phyloP scores from a whole-genome alignment of 1,140 invertebrate genomes.

The Mizuhopecten yessoensis region DNA sequence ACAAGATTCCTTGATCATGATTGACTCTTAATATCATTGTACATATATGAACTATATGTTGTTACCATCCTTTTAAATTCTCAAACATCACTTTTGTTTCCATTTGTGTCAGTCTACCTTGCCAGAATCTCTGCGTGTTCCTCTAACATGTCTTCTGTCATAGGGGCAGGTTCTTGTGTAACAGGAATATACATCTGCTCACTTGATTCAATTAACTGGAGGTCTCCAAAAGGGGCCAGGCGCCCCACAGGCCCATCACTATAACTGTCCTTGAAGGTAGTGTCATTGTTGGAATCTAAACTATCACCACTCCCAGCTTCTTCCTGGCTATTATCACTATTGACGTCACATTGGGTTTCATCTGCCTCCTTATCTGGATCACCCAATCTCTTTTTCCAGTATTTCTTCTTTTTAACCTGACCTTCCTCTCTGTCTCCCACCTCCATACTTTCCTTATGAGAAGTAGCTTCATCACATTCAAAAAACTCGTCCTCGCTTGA shows the following conservation, averaged over 20 bases:
- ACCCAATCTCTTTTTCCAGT: background rate
- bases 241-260: slow-evolving; percentile 87
- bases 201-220: slow-evolving; percentile 76
- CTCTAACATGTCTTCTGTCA: slow-evolving; percentile 98
- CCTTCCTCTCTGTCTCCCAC: slow-evolving; percentile 14
- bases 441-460: slow-evolving; percentile 17
- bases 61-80: too few species aligned
- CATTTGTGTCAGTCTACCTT: too few species aligned
- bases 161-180: slow-evolving; percentile 97
- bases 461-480: slow-evolving; percentile 86
- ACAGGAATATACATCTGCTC: slow-evolving; percentile 91
- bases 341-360: background rate
- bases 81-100: too few species aligned
- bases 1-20: too few species aligned
- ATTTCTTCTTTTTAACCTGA: background rate
- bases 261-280: slow-evolving; percentile 71
- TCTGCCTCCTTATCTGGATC: slow-evolving; percentile 57
- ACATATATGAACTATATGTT: too few species aligned
- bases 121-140: slow-evolving; percentile 95
- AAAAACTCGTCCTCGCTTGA: slow-evolving; percentile 89
- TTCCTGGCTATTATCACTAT: background rate
- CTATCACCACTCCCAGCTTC: slow-evolving; percentile 37
- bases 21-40: too few species aligned
- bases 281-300: slow-evolving; percentile 61
- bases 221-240: slow-evolving; percentile 86